These are phyloP conservation scores for Porphyrio hochstetteri DNA, from an alignment of 2,113 vertebrate species.

Conservation along the genomic window DNA sequence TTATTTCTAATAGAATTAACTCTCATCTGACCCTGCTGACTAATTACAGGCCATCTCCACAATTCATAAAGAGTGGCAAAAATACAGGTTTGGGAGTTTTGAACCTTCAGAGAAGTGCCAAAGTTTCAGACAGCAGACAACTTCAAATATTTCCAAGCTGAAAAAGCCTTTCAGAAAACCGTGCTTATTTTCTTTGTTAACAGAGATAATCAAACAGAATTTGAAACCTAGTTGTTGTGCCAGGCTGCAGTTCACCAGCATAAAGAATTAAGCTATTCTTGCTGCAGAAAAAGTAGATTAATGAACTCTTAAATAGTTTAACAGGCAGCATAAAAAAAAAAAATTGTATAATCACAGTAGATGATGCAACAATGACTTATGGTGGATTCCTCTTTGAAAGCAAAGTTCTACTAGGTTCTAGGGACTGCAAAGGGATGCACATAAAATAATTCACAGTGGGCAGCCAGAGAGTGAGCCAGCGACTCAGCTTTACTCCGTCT, in stretches of 20 bases:
- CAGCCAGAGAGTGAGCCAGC: neutral
- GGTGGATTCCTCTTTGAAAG: neutral
- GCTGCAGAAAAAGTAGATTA: neutral
- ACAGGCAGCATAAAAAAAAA: neutral
- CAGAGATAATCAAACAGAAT: neutral
- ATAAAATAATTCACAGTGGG: neutral
- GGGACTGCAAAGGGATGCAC: neutral
- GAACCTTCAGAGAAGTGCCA: neutral
- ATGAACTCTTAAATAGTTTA: constrained; percentile 27
- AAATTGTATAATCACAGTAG: neutral
- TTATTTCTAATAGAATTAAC: neutral
- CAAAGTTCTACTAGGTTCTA: neutral
- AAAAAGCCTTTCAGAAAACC: neutral
- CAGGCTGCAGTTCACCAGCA: neutral
- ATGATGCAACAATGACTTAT: neutral
- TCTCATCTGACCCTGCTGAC: neutral
- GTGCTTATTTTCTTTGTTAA: neutral
- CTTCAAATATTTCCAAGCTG: neutral
- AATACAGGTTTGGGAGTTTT: neutral
- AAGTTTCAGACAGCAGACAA: neutral
- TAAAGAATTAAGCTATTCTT: constrained; percentile 17
- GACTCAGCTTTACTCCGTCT: neutral
- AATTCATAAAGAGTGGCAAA: neutral
- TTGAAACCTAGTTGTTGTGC: neutral
- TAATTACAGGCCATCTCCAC: neutral